phyloP scores from a whole-genome alignment of 2,113 vertebrate genomes.

The Daubentonia madagascariensis region DNA sequence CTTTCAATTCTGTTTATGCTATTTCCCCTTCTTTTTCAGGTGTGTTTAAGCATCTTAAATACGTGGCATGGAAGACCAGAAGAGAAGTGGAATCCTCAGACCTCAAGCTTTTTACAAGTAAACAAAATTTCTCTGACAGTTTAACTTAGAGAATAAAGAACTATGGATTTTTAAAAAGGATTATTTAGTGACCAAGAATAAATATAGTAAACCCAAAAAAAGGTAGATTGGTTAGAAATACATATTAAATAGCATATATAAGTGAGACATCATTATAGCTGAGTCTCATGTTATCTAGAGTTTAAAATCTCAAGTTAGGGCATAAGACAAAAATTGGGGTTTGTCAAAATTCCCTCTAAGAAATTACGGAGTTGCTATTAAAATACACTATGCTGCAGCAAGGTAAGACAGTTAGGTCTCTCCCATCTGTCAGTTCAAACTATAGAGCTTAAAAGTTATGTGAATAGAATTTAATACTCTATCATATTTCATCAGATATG shows the following conservation, averaged over 20 bases:
- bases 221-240: not conserved
- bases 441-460: not conserved
- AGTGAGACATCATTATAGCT: not conserved
- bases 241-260: not conserved
- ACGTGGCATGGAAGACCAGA: constrained; percentile 99
- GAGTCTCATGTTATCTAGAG: not conserved
- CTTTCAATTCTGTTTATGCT: constrained; percentile 13
- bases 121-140: constrained; percentile 74
- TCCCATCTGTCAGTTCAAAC: not conserved
- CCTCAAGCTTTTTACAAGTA: constrained; percentile 99
- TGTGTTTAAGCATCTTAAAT: constrained; percentile 99
- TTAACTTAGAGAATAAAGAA: constrained; percentile 48
- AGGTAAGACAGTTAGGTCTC: not conserved
- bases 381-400: not conserved
- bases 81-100: constrained; percentile 99
- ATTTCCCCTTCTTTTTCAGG: constrained; percentile 81
- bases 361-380: not conserved
- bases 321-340: not conserved
- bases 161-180: not conserved
- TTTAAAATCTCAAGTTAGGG: not conserved
- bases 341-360: not conserved
- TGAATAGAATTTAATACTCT: not conserved
- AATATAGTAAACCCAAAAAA: not conserved
- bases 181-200: not conserved
- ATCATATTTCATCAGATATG: not conserved